These are phyloP conservation scores for Chauna torquata DNA, from an alignment of 2,113 vertebrate species.

Conservation along the genomic window DNA sequence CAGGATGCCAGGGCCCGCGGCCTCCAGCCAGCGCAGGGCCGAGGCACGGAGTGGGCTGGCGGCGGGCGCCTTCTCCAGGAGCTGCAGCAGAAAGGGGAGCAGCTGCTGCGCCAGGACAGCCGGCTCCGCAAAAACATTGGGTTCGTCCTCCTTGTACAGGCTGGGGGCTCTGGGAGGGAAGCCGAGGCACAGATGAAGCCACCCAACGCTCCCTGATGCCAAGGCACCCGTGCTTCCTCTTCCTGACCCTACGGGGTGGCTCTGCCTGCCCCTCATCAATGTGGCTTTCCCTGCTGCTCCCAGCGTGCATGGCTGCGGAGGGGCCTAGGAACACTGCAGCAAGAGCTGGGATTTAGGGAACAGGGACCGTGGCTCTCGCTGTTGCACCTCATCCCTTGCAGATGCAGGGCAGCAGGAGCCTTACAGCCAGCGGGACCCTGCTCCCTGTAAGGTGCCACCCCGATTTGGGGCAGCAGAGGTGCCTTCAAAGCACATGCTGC, in stretches of 20 bases:
- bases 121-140: conserved; percentile 85
- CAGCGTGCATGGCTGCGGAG: no score
- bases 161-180: conserved; percentile 67
- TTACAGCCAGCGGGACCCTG: background rate
- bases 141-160: conserved; percentile 87
- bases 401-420: no score
- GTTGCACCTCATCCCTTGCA: no score
- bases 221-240: background rate
- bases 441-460: background rate
- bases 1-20: conserved; percentile 29
- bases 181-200: background rate
- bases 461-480: background rate
- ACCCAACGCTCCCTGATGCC: fast-evolving
- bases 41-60: conserved; percentile 39
- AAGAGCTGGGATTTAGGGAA: no score
- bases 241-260: background rate
- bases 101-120: conserved; percentile 74
- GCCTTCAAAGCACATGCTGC: background rate
- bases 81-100: conserved; percentile 75
- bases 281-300: background rate
- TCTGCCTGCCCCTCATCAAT: background rate
- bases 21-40: conserved; percentile 73
- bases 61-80: conserved; percentile 49
- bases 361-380: no score
- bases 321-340: no score